Base-by-base conservation (phyloP, 2,113 vertebrate genomes). In the Cyrtonyx montezumae region DNA sequence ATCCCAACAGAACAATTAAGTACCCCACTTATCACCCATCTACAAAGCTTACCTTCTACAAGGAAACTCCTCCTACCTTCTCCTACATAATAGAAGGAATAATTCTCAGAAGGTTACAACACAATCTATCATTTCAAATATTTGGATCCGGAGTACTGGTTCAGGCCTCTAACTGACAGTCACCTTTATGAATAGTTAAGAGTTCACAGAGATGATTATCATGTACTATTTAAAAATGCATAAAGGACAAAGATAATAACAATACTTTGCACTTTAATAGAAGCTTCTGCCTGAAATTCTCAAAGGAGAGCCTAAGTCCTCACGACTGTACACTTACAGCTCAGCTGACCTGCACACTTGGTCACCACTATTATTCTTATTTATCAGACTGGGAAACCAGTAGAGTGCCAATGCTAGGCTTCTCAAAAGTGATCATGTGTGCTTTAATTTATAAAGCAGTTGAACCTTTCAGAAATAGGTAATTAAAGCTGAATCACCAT, bases 191-290 rank as follows among this genome's bases (percentile, higher is more conserved):
- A 97, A 97, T 97, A 97, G 95, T 96, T 96, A 96, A 96, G 97
- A 93, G 88, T 96, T 97, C 96, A 96, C 87, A 96, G 95, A 97
- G 96, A 96, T 96, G 96, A 96, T 97, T 96, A 97, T 94, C 92
- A 93, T 97, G 96, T 97, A 96, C 96, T 97, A 97, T 96, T 96
- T 97, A 97, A 97, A 96, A 95, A 97, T 97, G 96, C 90, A 97
- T 96, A 97, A 97, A 96, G 96, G 97, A 97, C 96, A 96, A 94
- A 96, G 96, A 96, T 96, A 97, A 97, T 96, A 96, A 97, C 96
- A 97, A 97, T 97, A 96, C 87, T 96, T 96, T 94, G 94, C 94
- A 94, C 95, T 96, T 96, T 93, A 96, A 97, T 95, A 94, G 93
- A 95, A 93, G 90, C 91, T 95, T 96, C 94, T 93, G 84, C 91